Evolutionary conservation across 1,140 invertebrate genomes (phyloP), one percentile per base, ranked within the genome.

Genomic region (Plutomurus gul): DNA sequence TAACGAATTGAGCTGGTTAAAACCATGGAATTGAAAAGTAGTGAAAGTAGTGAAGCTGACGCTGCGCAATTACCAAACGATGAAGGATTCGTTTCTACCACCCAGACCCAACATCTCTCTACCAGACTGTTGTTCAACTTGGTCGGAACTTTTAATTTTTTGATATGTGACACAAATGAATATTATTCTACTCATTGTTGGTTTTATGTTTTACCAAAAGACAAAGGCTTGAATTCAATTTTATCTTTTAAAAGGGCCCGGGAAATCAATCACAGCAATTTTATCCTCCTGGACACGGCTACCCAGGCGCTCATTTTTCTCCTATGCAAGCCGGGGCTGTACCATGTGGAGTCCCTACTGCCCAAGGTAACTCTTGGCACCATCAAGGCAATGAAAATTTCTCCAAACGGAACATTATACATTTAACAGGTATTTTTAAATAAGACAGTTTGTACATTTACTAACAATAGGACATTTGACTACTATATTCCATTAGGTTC

Each of bases 251-350:
- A 40, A 51, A 83, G 82, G 82, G 77, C 75, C 79, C 82, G 46
- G 80, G 80, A 30, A 81, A 60, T 60, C 78, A 81, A 75, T 71
- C 70, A 11, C 82, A 81, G 30, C 80, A 49, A 37, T 83, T 80
- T 43, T 82, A 76, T 75, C 81, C 80, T 16, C 60, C 80, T 78
- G 82, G 82, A 70, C 80, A 72, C 10, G 77, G 80, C 25, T 82
- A 77, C 47, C 77, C 82, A 16, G 74, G 65, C 46, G 70, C 46
- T 56, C 80, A 71, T 40, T 82, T 80, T 43, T 56, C 78, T 7
- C 77, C 82, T 37, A 83, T 83, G 80, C 80, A 75, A 60, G 27
- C 77, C 20, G 80, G 81, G 39, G 39, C 13, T 11, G 81, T 82
- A 37, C 81, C 77, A 47, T 82, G 74, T 46, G 77, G 76, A 22